Evolutionary conservation across 1,140 invertebrate genomes (phyloP), one percentile per base, ranked within the genome.

Genomic region (Zaprionus gabonicus): DNA sequence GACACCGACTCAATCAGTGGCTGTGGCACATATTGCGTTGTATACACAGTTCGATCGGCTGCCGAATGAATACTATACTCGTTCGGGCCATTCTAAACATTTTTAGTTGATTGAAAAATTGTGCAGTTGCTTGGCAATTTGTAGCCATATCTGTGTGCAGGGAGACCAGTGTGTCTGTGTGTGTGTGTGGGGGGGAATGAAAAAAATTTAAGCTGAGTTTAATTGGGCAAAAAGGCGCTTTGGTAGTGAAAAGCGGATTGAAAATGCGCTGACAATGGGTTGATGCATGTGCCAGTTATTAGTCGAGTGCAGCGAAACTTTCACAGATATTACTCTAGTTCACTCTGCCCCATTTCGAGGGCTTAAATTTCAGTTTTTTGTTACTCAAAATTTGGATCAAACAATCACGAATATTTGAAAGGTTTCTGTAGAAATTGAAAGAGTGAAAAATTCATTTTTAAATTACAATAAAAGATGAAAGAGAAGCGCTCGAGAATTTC

Each of bases 41-140:
- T 46, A 46, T 41, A 51, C 53, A 49, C 23, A 57, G 74, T 79
- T 88, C 81, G 85, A 84, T 76, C 78, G 75, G 68, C 64, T 70
- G 57, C 56, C 68, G 73, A 83, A 75, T 88, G 74, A 88, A 81
- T 83, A 27, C 62, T 66, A 81, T 88, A 84, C 71, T 56, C 38
- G 71, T 59, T 53, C 25, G 27, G 81, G 78, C 78, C 59, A 84
- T 81, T 88, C 84, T 88, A 88, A 88, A 78, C 84, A 88, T 88
- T 88, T 88, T 88, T 88, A 84, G 84, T 84, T 88, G 85, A 88
- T 88, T 88, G 84, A 88, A 88, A 88, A 90, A 88, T 90, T 90
- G 85, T 88, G 84, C 84, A 88, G 80, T 88, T 83, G 78, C 81
- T 38, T 81, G 84, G 84, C 80, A 81, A 82, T 86, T 83, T 68